Percentiles rank a stretch among this genome's conserved stretches.
phyloP scores from a whole-genome alignment of 2,797 vertebrate genomes.

The Sebastes aleutianus region DNA sequence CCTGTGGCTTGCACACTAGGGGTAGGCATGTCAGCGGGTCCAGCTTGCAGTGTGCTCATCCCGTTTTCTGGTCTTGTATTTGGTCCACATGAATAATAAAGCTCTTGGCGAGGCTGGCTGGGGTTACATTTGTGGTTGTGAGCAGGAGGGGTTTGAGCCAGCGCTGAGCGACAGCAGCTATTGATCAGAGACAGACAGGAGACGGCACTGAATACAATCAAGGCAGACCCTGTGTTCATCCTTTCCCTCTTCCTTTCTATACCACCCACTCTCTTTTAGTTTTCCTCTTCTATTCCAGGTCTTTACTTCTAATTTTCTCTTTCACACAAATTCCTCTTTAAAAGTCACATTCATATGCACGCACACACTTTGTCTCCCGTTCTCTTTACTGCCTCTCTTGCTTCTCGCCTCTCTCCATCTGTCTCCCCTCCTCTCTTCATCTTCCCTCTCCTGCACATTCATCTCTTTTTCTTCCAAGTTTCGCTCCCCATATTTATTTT shows the following conservation, averaged over 20 bases:
- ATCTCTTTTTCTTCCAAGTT: background rate
- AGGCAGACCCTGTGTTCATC: slow-evolving; percentile 11
- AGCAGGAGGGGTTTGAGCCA: slow-evolving; percentile 40
- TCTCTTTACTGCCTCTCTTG: slow-evolving; percentile 19
- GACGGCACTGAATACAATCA: slow-evolving; percentile 43
- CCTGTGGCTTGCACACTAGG: slow-evolving; percentile 41
- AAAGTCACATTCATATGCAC: background rate
- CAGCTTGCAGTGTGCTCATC: slow-evolving; percentile 46
- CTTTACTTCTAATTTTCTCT: background rate
- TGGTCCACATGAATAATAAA: slow-evolving; percentile 71
- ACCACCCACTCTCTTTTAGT: background rate
- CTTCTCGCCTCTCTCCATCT: slow-evolving; percentile 21
- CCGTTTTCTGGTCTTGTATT: slow-evolving; percentile 59
- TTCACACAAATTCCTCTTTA: slow-evolving; percentile 8
- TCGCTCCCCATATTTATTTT: slow-evolving; percentile 37
- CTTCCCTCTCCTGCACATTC: slow-evolving; percentile 7
- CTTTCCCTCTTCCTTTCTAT: background rate
- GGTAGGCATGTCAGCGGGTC: slow-evolving; percentile 37
- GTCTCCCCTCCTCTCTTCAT: slow-evolving; percentile 2
- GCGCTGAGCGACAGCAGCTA: slow-evolving; percentile 51
- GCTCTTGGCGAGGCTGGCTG: slow-evolving; percentile 43
- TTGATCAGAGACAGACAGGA: slow-evolving; percentile 64
- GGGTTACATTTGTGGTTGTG: slow-evolving; percentile 60
- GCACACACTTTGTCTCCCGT: slow-evolving; percentile 15
- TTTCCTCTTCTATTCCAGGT: background rate